Percentiles rank a stretch among this genome's conserved stretches.
Conservation (phyloP, 2,113 vertebrate species). For the Loxodonta africana region DNA sequence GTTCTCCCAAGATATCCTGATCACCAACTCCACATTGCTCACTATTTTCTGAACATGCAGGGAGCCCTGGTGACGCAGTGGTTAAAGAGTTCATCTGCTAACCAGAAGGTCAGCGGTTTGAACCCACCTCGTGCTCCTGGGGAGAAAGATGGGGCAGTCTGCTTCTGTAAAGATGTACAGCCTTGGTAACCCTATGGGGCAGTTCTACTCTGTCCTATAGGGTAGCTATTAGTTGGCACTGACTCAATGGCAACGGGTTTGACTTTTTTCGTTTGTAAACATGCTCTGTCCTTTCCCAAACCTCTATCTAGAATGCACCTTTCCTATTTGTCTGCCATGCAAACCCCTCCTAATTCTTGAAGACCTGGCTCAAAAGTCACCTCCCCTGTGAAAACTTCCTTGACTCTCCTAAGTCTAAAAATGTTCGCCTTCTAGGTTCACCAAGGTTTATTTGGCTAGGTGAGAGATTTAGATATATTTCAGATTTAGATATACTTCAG, state of each 20-base stretch:
- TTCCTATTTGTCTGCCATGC: neutral
- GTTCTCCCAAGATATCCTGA: neutral
- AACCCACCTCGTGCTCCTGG: neutral
- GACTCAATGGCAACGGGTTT: neutral
- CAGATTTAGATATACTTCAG: neutral
- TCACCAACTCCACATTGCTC: neutral
- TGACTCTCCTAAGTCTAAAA: neutral
- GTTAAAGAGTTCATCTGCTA: neutral
- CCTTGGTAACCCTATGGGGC: too few relatives aligned
- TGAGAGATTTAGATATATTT: neutral
- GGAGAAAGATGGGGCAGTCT: neutral
- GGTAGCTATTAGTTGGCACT: neutral
- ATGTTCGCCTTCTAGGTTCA: neutral
- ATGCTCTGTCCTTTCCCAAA: neutral
- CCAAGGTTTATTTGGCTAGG: neutral
- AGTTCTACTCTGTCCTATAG: neutral
- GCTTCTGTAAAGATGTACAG: neutral
- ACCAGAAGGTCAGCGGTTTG: neutral
- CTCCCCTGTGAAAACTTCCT: neutral
- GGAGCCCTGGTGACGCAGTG: neutral
- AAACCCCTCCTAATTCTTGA: neutral
- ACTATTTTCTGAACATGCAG: neutral
- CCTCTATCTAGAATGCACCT: neutral
- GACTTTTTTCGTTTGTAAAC: neutral
- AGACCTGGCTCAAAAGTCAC: neutral